Evolutionary conservation across 1,140 invertebrate species (phyloP).

Genomic region (Cryptotermes secundus): DNA sequence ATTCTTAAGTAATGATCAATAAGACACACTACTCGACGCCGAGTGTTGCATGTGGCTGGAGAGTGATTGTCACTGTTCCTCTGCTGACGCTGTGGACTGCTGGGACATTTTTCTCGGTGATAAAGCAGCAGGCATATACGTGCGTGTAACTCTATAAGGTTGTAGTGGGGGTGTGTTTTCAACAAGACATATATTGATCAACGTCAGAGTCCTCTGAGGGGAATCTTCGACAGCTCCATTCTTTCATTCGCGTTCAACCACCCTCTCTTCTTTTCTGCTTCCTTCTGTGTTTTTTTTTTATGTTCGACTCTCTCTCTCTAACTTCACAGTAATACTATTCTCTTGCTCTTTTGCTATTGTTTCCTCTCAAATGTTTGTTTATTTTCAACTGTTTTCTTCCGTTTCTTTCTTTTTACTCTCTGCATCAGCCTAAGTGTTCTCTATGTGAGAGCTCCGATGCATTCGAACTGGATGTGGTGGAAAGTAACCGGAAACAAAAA

Average conservation of each 20-base stretch:
- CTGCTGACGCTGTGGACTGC: neutral
- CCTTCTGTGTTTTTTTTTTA: neutral
- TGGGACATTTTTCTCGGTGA: constrained; percentile 15
- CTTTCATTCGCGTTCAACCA: neutral
- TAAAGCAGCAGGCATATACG: neutral
- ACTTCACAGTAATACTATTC: neutral
- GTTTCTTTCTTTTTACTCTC: neutral
- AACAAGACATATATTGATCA: constrained; percentile 14
- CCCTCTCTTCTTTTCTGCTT: neutral
- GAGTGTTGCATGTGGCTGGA: neutral
- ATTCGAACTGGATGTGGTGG: neutral
- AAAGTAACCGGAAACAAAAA: neutral
- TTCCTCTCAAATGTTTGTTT: neutral
- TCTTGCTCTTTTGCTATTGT: neutral
- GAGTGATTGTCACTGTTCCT: neutral
- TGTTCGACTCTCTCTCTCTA: neutral
- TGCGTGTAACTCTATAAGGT: neutral
- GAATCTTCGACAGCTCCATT: constrained; percentile 15
- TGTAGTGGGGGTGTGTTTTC: neutral
- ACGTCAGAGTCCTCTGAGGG: neutral
- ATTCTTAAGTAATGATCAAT: constrained; percentile 12
- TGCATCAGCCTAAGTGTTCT: constrained; percentile 2
- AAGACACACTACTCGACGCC: neutral
- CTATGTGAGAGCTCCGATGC: neutral
- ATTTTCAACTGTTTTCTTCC: neutral